Conservation (phyloP, 1,140 invertebrate species). For the Papilio dardanus region DNA sequence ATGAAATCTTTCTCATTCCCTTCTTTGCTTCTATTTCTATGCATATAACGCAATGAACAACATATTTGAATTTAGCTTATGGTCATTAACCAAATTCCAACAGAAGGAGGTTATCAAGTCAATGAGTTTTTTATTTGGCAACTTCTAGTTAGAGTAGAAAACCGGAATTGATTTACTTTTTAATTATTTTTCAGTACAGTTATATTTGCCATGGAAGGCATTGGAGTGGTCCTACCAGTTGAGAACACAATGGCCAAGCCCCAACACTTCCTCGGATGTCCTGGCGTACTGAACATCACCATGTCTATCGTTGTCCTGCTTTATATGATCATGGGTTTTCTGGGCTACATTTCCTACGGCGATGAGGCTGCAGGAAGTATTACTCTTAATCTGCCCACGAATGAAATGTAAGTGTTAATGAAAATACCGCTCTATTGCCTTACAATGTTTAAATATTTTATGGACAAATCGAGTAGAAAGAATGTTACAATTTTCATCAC, state of each 20-base stretch:
- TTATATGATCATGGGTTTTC: conserved; percentile 92
- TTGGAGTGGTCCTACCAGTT: conserved; percentile 93
- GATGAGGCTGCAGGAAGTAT: conserved; percentile 86
- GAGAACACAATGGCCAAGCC: conserved; percentile 94
- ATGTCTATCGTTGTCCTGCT: conserved; percentile 90
- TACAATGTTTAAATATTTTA: too few species aligned
- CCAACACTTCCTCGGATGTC: conserved; percentile 90
- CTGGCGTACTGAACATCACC: conserved; percentile 91
- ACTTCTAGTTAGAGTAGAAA: too few species aligned
- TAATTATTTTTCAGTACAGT: conserved; percentile 85
- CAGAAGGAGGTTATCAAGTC: too few species aligned
- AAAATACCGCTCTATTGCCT: not conserved
- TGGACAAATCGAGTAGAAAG: too few species aligned
- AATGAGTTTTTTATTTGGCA: too few species aligned
- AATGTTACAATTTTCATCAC: too few species aligned
- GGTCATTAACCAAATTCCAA: too few species aligned
- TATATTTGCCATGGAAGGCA: conserved; percentile 92
- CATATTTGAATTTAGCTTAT: too few species aligned
- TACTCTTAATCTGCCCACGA: conserved; percentile 87
- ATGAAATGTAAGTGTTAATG: conserved; percentile 83
- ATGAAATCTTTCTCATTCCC: too few species aligned
- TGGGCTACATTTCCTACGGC: conserved; percentile 92
- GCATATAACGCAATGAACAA: too few species aligned
- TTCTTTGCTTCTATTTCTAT: too few species aligned
- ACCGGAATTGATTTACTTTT: not conserved